Conservation (phyloP, 2,888 invertebrate genomes). For the Podotricha telesiphe region DNA sequence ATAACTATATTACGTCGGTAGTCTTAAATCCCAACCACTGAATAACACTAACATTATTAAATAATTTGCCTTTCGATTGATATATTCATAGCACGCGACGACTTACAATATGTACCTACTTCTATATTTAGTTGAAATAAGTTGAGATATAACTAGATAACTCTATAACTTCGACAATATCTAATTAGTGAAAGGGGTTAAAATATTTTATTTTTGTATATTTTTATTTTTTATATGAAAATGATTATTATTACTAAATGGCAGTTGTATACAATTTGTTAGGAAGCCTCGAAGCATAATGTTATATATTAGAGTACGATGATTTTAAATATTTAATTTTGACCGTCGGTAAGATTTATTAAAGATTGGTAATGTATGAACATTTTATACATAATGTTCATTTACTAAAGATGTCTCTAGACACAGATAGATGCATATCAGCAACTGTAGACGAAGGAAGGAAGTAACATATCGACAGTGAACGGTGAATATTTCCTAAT, state of each 20-base stretch:
- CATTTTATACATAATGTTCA: not conserved
- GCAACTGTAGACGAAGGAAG: not conserved
- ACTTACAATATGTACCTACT: constrained; percentile 1
- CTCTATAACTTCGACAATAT: not conserved
- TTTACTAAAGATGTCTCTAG: not conserved
- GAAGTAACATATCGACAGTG: not conserved
- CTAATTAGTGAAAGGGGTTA: not conserved
- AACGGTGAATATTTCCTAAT: too few species aligned
- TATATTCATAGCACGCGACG: not conserved
- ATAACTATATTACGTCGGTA: not conserved
- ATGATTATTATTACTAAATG: not conserved
- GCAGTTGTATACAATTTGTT: not conserved
- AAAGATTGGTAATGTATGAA: too few species aligned
- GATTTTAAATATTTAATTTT: not conserved
- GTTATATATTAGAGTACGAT: not conserved
- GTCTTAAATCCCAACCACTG: not conserved
- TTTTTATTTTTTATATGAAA: not conserved
- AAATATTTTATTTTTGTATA: constrained; percentile 15
- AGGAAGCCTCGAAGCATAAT: constrained; percentile 6
- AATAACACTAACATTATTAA: not conserved
- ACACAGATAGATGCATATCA: constrained; percentile 14
- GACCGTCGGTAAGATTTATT: too few species aligned
- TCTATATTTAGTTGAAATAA: not conserved
- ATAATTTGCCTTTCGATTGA: not conserved
- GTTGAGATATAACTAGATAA: constrained; percentile 4